Conservation (phyloP, 1,140 invertebrate species). For the Caerostris extrusa region DNA sequence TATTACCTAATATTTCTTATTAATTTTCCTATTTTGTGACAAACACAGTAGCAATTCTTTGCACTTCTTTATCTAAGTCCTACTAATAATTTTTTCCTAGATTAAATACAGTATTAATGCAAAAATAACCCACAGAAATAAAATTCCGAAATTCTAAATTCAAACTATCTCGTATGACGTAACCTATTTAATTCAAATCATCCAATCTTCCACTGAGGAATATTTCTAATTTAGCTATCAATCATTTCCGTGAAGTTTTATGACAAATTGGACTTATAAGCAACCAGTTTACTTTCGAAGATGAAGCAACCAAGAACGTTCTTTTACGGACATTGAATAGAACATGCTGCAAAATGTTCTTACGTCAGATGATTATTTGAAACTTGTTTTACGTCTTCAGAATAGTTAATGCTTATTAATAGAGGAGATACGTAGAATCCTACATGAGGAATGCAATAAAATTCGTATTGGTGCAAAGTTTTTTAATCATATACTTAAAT, state of each 20-base stretch:
- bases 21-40: too few relatives aligned
- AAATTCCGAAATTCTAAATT: background rate
- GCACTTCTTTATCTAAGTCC: too few relatives aligned
- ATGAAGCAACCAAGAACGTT: background rate
- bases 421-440: background rate
- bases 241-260: background rate
- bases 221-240: background rate
- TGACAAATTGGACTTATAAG: background rate
- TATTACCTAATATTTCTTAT: too few relatives aligned
- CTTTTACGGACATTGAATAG: background rate
- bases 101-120: too few relatives aligned
- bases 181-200: too few relatives aligned
- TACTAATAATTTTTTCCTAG: too few relatives aligned
- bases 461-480: background rate
- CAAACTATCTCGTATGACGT: background rate
- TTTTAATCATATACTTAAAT: background rate
- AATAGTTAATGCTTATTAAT: background rate
- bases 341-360: background rate
- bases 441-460: background rate
- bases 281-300: background rate
- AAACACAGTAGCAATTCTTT: too few relatives aligned
- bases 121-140: background rate
- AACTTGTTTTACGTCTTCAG: background rate
- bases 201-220: background rate
- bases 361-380: background rate